Evolutionary conservation across 1,140 invertebrate genomes (phyloP), one percentile per base, ranked within the genome.

Genomic region (Monomorium pharaonis): DNA sequence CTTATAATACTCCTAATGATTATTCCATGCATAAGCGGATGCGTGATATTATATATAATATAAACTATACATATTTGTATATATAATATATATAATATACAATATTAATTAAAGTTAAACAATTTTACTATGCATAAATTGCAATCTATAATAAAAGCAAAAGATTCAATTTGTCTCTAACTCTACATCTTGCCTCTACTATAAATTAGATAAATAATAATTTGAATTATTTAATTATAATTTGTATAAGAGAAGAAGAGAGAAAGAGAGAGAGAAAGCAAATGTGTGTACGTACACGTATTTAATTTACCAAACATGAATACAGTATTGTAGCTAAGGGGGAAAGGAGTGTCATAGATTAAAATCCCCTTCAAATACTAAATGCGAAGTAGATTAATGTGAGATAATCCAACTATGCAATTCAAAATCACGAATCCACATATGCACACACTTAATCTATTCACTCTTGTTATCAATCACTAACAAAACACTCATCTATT

Each of bases 401-500:
- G 47, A 67, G 21, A 37, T 67, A 78, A 67, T 80, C 24, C 27
- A 44, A 60, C 56, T 51, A 33, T n/a, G 62, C 63, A 42, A 80
- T 80, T 69, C 47, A 69, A 69, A 80, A 67, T 69, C n/a, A 24
- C 10, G 21, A 49, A 47, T 33, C 16, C 42, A 33, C 42, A 42
- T 60, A 62, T 63, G 42, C n/a, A 7, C 3, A 30, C 27, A 37
- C 58, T 37, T 44, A 30, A 78, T 27, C 14, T 16, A 37, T 67
- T 80, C 7, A 65, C 21, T 51, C 76, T 54, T 21, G n/a, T 54
- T 80, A 69, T 69, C 21, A 9, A 2, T 67, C 6, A n/a, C 10
- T 37, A 69, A 69, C 58, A 78, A 78, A 33, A 24, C 14, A 65
- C 30, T 9, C 21, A n/a, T 78, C 60, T 65, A 67, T 78, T 78